Evolutionary conservation across 2,888 invertebrate species (phyloP), one percentile per base, ranked within the genome.

Genomic region (Agrochola lota): DNA sequence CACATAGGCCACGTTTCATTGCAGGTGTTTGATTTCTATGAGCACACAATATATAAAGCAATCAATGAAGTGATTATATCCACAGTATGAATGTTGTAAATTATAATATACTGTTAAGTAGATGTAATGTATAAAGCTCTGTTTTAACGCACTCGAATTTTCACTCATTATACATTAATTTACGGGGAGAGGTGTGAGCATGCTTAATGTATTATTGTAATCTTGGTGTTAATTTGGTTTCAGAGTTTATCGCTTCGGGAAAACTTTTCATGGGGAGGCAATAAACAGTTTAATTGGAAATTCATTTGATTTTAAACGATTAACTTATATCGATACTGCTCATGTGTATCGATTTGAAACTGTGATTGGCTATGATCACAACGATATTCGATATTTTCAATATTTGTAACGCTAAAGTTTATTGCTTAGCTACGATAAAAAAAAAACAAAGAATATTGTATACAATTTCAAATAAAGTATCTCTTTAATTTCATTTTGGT

Each of bases 31-130:
- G 78, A 87, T 91, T 88, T 90, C 78, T 91, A 91, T 85, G 86
- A 91, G 95, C 95, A 95, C 94, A 92, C 90, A 88, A 87, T 86
- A 90, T 89, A 90, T 92, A 91, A 90, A 62, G 87, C 91, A 92
- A 92, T 89, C 89, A 91, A 90, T 91, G 91, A 91, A 91, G 90
- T 93, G 87, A 92, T 91, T 92, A 93, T 92, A 93, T 91, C 92
- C 91, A 87, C 91, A 91, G 89, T 90, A 90, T 94, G 86, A 91
- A 94, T 95, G 93, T 94, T 94, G 94, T 94, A 93, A 91, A 92
- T 90, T 92, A 92, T 89, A 90, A 90, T 81, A 86, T 91, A 91
- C 88, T 78, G 80, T 85, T 90, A 91, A 90, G 85, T 92, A 92
- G 90, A 83, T 82, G 72, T 86, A 88, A 78, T 86, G 86, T 88